A percentile compares a stretch with the other conserved stretches of the same genome.
These are phyloP conservation scores for Noctua pronuba DNA, from an alignment of 2,888 invertebrate species.

Conservation along the genomic window DNA sequence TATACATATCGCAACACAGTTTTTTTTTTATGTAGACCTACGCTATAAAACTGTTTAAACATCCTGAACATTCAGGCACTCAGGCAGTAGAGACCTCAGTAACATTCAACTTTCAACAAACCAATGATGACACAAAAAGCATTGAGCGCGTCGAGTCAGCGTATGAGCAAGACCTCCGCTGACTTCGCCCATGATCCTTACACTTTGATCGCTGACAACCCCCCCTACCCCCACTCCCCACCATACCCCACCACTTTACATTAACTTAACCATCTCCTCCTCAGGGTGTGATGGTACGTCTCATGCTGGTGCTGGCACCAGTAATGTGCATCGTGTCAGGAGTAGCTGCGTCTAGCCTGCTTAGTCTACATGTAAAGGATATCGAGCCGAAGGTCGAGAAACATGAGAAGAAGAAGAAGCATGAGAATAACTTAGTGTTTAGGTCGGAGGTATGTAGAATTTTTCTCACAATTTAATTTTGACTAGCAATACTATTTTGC, in stretches of 20 bases:
- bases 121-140: conserved; percentile 82
- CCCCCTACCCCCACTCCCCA: neutral
- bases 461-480: neutral
- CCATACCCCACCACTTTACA: conserved; percentile 49
- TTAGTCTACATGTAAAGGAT: conserved; percentile 96
- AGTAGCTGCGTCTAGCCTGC: conserved; percentile 96
- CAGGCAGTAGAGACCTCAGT: neutral
- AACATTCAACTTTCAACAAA: neutral
- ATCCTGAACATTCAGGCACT: neutral
- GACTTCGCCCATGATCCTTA: conserved; percentile 88
- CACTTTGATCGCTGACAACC: conserved; percentile 92
- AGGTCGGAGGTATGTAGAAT: conserved; percentile 92
- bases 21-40: too few species aligned
- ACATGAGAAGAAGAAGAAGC: conserved; percentile 92
- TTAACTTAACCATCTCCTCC: conserved; percentile 31
- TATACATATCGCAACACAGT: neutral
- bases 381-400: conserved; percentile 93
- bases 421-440: conserved; percentile 94
- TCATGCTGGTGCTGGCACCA: conserved; percentile 99
- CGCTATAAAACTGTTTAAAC: neutral
- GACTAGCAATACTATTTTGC: too few species aligned
- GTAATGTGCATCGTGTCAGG: conserved; percentile 99
- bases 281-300: conserved; percentile 99
- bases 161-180: conserved; percentile 80
- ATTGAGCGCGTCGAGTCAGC: conserved; percentile 83